A percentile compares a stretch with the other conserved stretches of the same genome.
These are phyloP conservation scores for Nymphalis polychloros DNA, from an alignment of 2,888 invertebrate genomes.

Conservation along the genomic window DNA sequence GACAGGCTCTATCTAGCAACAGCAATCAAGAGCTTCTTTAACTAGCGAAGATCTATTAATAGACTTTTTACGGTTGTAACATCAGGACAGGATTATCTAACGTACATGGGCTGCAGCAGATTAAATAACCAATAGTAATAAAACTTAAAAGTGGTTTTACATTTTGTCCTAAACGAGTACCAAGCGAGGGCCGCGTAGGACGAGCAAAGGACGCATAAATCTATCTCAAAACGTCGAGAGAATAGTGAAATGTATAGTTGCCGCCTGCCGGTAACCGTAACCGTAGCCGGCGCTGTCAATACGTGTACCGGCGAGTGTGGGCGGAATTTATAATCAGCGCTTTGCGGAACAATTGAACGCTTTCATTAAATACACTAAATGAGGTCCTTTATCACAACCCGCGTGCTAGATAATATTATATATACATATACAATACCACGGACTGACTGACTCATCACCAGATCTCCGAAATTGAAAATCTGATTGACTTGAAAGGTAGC, in stretches of 20 bases:
- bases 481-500: no score
- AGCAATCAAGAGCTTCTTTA: slow-evolving; percentile 15
- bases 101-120: slow-evolving; percentile 1
- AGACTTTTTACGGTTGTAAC: slow-evolving; percentile 14
- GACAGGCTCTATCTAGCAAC: background rate
- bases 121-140: slow-evolving; percentile 17
- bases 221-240: slow-evolving; percentile 65
- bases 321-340: slow-evolving; percentile 47
- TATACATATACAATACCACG: no score
- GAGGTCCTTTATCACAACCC: slow-evolving; percentile 19
- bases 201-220: slow-evolving; percentile 65
- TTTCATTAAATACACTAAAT: slow-evolving; percentile 25
- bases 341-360: slow-evolving; percentile 25
- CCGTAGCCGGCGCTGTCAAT: slow-evolving; percentile 48
- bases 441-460: no score
- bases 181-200: slow-evolving; percentile 52
- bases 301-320: slow-evolving; percentile 54
- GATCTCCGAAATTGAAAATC: no score
- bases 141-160: slow-evolving; percentile 29
- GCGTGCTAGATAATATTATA: background rate
- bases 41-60: slow-evolving; percentile 6
- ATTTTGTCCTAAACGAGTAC: slow-evolving; percentile 40
- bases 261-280: slow-evolving; percentile 32
- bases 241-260: slow-evolving; percentile 58
- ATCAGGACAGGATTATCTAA: slow-evolving; percentile 18